These are phyloP conservation scores for Diacarnus erythraeanus DNA, from an alignment of 37 sponge, comb jelly and placozoan species.

Conservation along the genomic window DNA sequence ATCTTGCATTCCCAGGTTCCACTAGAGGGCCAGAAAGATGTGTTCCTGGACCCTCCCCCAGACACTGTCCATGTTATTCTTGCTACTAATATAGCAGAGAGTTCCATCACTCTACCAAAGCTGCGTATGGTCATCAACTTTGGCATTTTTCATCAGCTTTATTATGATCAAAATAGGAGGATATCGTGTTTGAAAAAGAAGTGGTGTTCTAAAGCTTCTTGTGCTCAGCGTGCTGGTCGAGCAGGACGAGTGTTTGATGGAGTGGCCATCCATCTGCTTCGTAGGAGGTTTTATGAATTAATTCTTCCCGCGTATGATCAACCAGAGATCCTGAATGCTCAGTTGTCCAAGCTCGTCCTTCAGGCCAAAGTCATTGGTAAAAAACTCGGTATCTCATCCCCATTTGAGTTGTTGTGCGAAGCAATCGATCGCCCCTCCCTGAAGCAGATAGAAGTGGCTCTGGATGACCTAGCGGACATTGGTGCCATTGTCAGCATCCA, in stretches of 20 bases:
- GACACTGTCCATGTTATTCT: conserved; percentile 56
- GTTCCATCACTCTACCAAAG: conserved; percentile 76
- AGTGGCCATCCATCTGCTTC: conserved; percentile 58
- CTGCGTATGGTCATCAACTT: conserved; percentile 73
- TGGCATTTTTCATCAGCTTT: conserved; percentile 52
- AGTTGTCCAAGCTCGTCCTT: conserved; percentile 57
- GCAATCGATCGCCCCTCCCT: conserved; percentile 59
- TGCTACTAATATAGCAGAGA: conserved; percentile 80
- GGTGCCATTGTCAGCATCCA: conserved; percentile 48
- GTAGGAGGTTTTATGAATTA: conserved; percentile 24
- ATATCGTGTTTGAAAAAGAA: conserved; percentile 36
- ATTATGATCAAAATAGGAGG: conserved; percentile 33
- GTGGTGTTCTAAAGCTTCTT: conserved; percentile 79
- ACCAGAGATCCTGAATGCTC: conserved; percentile 60
- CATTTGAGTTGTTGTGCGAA: conserved; percentile 43
- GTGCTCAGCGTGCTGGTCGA: conserved; percentile 71
- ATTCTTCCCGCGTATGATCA: conserved; percentile 46
- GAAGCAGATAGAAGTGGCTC: conserved; percentile 53
- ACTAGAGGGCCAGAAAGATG: conserved; percentile 65
- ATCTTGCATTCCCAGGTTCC: conserved; percentile 78
- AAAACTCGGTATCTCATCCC: conserved; percentile 14
- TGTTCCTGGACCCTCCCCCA: conserved; percentile 32
- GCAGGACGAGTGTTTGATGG: conserved; percentile 71
- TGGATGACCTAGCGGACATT: conserved; percentile 42
- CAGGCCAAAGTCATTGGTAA: conserved; percentile 52